Conservation (phyloP, 2,888 invertebrate genomes). For the Zygogramma bicolorata region DNA sequence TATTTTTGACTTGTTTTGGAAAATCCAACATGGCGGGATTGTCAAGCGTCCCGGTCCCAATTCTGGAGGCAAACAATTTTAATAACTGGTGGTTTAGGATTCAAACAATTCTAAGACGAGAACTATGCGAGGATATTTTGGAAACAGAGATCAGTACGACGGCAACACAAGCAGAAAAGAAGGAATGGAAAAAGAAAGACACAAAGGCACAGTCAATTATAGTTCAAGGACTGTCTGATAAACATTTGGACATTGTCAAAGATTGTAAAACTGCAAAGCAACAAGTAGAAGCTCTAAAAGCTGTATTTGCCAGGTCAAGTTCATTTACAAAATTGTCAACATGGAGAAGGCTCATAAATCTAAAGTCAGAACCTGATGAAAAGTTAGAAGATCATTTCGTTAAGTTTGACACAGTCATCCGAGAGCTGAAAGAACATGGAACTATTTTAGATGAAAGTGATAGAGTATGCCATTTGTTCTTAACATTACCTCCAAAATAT, state of each 20-base stretch:
- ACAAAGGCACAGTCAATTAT: slow-evolving; percentile 39
- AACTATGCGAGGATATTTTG: too few relatives aligned
- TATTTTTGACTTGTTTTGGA: too few relatives aligned
- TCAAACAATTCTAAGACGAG: too few relatives aligned
- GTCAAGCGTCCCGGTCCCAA: too few relatives aligned
- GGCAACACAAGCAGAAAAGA: too few relatives aligned
- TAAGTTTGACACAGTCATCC: slow-evolving; percentile 37
- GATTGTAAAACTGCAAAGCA: slow-evolving; percentile 36
- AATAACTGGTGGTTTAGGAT: too few relatives aligned
- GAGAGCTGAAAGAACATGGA: slow-evolving; percentile 17
- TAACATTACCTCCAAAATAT: neutral
- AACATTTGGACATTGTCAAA: slow-evolving; percentile 43
- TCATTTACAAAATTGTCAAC: slow-evolving; percentile 33
- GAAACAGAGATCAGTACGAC: too few relatives aligned
- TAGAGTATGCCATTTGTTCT: slow-evolving; percentile 10
- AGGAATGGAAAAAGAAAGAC: too few relatives aligned
- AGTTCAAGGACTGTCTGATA: slow-evolving; percentile 40
- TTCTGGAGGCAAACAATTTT: too few relatives aligned
- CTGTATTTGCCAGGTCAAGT: slow-evolving; percentile 36
- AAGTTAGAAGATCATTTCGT: slow-evolving; percentile 35
- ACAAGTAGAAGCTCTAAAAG: slow-evolving; percentile 32
- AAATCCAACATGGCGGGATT: too few relatives aligned
- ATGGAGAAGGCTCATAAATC: slow-evolving; percentile 27
- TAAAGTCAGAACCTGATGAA: slow-evolving; percentile 1
- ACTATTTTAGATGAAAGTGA: slow-evolving; percentile 4